Percentiles rank a stretch among this genome's conserved stretches.
These are phyloP conservation scores for Yasuhikotakia modesta DNA, from an alignment of 2,797 vertebrate genomes.

Conservation along the genomic window DNA sequence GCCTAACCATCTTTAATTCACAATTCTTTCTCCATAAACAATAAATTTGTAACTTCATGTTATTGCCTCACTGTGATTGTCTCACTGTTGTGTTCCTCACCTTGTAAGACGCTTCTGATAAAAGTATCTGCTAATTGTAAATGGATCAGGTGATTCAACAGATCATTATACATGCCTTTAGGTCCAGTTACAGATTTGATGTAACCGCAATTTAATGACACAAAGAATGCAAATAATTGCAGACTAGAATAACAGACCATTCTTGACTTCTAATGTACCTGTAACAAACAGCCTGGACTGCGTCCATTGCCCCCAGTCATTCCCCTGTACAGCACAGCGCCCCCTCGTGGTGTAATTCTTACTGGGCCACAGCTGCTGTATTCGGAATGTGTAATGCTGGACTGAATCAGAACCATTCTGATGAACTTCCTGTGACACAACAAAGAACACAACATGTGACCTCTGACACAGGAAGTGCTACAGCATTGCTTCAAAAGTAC, in stretches of 20 bases:
- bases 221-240: too few species aligned
- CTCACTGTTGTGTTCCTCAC: too few species aligned
- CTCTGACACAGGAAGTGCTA: neutral
- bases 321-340: slow-evolving; percentile 63
- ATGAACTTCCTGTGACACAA: slow-evolving; percentile 55
- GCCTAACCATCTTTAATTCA: too few species aligned
- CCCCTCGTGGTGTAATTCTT: slow-evolving; percentile 56
- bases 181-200: too few species aligned
- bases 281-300: slow-evolving; percentile 54
- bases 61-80: too few species aligned
- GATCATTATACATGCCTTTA: too few species aligned
- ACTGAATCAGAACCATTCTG: slow-evolving; percentile 25
- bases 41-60: too few species aligned
- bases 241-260: neutral
- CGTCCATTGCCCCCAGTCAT: slow-evolving; percentile 64
- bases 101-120: too few species aligned
- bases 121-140: too few species aligned
- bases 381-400: slow-evolving; percentile 34
- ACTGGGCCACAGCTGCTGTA: slow-evolving; percentile 64
- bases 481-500: neutral
- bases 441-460: neutral
- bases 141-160: too few species aligned
- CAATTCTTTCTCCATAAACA: too few species aligned
- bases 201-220: too few species aligned
- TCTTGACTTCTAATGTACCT: slow-evolving; percentile 50